Conservation (phyloP, 2,888 invertebrate species). For the Willowsia nigromaculata region DNA sequence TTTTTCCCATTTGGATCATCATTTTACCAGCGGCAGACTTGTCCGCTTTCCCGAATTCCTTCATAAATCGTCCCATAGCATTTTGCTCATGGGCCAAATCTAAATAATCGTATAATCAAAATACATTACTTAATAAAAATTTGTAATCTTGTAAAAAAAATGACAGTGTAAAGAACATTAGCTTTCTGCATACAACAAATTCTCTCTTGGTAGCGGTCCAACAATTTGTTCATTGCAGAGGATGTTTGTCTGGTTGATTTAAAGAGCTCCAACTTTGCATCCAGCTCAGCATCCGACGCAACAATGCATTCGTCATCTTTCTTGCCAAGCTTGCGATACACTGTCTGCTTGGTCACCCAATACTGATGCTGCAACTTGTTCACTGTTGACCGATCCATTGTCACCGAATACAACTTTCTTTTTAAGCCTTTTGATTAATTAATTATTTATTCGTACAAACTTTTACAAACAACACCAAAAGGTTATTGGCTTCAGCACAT, state of each 20-base stretch:
- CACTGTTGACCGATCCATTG: constrained; percentile 80
- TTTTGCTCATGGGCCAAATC: constrained; percentile 97
- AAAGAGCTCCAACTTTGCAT: constrained; percentile 96
- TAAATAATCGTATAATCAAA: constrained; percentile 79
- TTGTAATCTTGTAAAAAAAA: neutral
- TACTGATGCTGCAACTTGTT: constrained; percentile 95
- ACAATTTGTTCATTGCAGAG: constrained; percentile 90
- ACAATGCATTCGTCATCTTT: constrained; percentile 99
- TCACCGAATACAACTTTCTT: constrained; percentile 43
- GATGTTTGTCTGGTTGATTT: constrained; percentile 95
- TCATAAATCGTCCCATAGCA: constrained; percentile 94
- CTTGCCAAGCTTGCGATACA: constrained; percentile 94
- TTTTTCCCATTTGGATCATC: constrained; percentile 91
- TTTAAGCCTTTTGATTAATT: neutral
- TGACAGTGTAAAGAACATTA: neutral
- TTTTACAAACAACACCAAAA: too few relatives aligned
- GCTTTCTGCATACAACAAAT: constrained; percentile 85
- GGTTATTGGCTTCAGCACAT: too few relatives aligned
- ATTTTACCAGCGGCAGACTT: constrained; percentile 91
- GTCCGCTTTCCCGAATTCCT: constrained; percentile 93
- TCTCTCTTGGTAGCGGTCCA: constrained; percentile 96
- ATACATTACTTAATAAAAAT: neutral
- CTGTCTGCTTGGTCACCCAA: constrained; percentile 98
- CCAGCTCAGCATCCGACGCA: constrained; percentile 96
- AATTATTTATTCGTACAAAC: neutral